phyloP scores from a whole-genome alignment of 2,113 vertebrate species.

The Antigone vipio region DNA sequence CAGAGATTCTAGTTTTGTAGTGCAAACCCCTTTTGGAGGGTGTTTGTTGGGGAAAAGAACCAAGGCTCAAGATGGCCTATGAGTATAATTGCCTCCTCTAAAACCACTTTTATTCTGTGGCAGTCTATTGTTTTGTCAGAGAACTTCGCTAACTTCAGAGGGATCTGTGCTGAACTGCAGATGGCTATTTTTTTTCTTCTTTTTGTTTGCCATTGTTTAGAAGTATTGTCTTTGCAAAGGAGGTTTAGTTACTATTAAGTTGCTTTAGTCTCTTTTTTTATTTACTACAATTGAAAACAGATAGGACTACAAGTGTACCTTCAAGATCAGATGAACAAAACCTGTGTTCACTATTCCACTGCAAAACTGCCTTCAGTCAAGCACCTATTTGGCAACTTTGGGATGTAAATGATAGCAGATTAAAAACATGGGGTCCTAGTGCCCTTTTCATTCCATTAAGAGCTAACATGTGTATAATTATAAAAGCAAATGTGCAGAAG shows the following conservation, averaged over 20 bases:
- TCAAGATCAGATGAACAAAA: neutral
- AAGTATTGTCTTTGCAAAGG: neutral
- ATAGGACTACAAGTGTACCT: neutral
- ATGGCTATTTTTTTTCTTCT: neutral
- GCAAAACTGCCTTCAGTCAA: neutral
- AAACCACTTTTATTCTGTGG: neutral
- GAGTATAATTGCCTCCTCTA: neutral
- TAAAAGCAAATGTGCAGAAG: constrained; percentile 2
- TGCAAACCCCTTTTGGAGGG: neutral
- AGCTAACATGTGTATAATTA: neutral
- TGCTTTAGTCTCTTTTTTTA: neutral
- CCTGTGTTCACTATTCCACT: neutral
- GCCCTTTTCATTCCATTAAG: constrained; percentile 7
- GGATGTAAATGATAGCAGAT: neutral
- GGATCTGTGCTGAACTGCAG: neutral
- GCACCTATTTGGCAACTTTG: neutral
- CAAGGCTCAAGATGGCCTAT: neutral
- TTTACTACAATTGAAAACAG: neutral
- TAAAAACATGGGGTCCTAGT: neutral
- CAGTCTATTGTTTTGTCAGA: neutral
- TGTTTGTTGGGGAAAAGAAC: neutral
- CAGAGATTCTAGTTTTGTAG: neutral
- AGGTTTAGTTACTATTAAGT: neutral
- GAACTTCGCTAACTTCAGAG: constrained; percentile 2
- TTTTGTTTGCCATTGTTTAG: neutral